A percentile compares a stretch with the other conserved stretches of the same genome.
Evolutionary conservation across 2,113 vertebrate genomes (phyloP).

Genomic region (Cottus gobio): DNA sequence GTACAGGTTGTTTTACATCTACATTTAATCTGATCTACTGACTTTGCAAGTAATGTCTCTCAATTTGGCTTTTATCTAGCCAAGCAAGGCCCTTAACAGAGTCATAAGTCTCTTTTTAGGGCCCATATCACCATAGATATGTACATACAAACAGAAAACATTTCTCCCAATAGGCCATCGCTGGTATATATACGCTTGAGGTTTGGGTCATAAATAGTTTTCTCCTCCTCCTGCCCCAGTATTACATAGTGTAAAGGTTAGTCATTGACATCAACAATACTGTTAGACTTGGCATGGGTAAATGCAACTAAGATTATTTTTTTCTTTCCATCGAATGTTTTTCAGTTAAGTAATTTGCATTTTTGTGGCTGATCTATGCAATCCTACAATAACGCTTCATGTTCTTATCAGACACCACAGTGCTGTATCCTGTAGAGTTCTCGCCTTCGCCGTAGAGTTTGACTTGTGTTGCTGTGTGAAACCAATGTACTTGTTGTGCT

Average conservation of each 20-base stretch:
- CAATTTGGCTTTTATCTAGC: slow-evolving; percentile 1
- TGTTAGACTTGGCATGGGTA: slow-evolving; percentile 9
- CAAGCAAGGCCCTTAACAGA: neutral
- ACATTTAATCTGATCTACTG: neutral
- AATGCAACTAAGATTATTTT: neutral
- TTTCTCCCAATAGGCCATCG: slow-evolving; percentile 6
- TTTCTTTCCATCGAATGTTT: slow-evolving; percentile 6
- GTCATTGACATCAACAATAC: neutral
- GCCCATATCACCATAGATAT: slow-evolving; percentile 1
- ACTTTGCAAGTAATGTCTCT: slow-evolving; percentile 10
- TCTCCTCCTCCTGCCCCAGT: neutral
- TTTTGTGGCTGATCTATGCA: slow-evolving; percentile 81
- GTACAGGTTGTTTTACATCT: slow-evolving; percentile 3
- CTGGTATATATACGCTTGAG: neutral
- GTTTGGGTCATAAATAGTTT: neutral
- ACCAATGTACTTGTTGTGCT: slow-evolving; percentile 58
- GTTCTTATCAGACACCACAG: slow-evolving; percentile 57
- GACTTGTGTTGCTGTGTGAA: slow-evolving; percentile 69
- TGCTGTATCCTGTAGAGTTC: slow-evolving; percentile 63
- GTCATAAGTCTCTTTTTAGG: neutral
- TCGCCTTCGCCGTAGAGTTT: slow-evolving; percentile 68
- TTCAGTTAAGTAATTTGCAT: slow-evolving; percentile 64
- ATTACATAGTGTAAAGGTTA: slow-evolving; percentile 23
- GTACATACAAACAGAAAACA: slow-evolving; percentile 14
- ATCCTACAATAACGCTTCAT: slow-evolving; percentile 64